These are phyloP conservation scores for Chrysolophus pictus DNA, from an alignment of 2,797 vertebrate species.

Conservation along the genomic window DNA sequence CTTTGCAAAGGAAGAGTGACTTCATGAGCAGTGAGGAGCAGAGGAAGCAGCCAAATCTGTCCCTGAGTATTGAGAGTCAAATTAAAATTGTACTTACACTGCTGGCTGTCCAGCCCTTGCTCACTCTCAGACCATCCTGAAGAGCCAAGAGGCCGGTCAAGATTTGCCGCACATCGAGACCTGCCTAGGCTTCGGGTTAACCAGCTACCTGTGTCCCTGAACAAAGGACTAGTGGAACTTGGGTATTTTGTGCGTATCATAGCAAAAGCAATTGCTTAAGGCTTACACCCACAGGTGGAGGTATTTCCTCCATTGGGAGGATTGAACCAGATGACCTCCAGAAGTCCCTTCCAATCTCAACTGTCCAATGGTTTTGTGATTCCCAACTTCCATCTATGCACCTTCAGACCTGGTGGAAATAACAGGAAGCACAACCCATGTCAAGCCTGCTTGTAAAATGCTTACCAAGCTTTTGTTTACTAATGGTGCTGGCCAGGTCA, in stretches of 20 bases:
- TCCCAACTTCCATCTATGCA: neutral
- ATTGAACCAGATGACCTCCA: neutral
- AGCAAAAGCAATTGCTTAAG: neutral
- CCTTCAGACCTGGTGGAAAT: neutral
- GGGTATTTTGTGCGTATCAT: accelerated
- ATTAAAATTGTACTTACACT: neutral
- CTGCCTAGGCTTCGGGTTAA: neutral
- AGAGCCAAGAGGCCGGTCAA: neutral
- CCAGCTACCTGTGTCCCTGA: neutral
- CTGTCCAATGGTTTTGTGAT: neutral
- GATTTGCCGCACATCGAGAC: neutral
- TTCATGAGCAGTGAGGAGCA: conserved; percentile 39
- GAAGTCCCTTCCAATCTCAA: neutral
- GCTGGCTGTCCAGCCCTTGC: neutral
- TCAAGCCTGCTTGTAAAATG: neutral
- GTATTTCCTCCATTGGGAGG: neutral
- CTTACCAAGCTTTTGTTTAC: neutral
- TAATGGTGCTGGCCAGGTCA: neutral
- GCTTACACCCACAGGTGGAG: neutral
- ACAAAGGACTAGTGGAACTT: accelerated
- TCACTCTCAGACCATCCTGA: neutral
- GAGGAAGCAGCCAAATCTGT: neutral
- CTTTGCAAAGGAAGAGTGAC: conserved; percentile 57
- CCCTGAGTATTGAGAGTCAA: accelerated
- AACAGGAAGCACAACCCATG: neutral